phyloP scores from a whole-genome alignment of 2,888 invertebrate genomes.

The Halictus quadricinctus region DNA sequence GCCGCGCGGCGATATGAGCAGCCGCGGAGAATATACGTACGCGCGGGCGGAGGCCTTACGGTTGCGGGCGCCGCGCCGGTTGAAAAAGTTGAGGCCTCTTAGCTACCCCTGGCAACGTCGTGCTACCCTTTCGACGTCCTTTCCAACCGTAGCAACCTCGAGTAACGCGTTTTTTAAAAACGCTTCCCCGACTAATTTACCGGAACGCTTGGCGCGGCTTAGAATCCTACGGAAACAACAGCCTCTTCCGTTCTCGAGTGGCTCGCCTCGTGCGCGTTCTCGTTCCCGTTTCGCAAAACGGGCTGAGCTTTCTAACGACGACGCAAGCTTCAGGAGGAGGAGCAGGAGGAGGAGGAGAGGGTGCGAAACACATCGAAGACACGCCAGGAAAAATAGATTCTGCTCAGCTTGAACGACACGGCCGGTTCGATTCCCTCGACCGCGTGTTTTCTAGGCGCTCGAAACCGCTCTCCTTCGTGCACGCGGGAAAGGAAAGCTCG shows the following conservation, averaged over 20 bases:
- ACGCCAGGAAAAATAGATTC: neutral
- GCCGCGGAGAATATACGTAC: slow-evolving; percentile 32
- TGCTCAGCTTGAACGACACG: neutral
- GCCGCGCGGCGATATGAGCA: slow-evolving; percentile 44
- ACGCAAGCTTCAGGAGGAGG: neutral
- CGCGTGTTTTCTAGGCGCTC: slow-evolving; percentile 40
- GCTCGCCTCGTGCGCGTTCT: slow-evolving; percentile 3
- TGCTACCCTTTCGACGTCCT: slow-evolving; percentile 52
- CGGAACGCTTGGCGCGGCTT: slow-evolving; percentile 39
- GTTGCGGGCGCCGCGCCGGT: slow-evolving; percentile 43
- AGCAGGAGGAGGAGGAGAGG: neutral
- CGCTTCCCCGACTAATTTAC: slow-evolving; percentile 80
- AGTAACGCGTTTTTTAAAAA: slow-evolving; percentile 63
- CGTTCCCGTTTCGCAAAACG: slow-evolving; percentile 1
- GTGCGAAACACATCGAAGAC: neutral
- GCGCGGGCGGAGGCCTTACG: slow-evolving; percentile 12
- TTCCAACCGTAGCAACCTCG: slow-evolving; percentile 49
- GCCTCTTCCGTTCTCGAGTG: slow-evolving; percentile 14
- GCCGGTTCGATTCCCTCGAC: slow-evolving; percentile 14
- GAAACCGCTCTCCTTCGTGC: slow-evolving; percentile 40
- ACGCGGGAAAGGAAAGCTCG: slow-evolving; percentile 50
- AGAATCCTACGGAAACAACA: slow-evolving; percentile 24
- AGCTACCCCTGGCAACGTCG: slow-evolving; percentile 64
- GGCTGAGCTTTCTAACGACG: neutral
- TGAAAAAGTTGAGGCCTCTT: slow-evolving; percentile 80